Conservation (phyloP, 2,888 invertebrate genomes). For the Cephus runcator region DNA sequence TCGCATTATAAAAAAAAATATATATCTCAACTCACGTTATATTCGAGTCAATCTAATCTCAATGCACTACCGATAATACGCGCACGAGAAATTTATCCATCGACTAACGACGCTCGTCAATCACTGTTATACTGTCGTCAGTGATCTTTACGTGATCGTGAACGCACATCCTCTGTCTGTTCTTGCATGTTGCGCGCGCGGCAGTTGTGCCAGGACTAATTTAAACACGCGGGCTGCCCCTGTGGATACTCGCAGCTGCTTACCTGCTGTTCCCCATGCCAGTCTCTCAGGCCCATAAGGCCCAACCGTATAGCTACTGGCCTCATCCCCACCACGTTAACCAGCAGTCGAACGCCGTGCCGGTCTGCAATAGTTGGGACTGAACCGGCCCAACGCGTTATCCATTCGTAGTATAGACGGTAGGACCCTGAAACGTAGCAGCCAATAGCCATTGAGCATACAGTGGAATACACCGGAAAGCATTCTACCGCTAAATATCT, state of each 20-base stretch:
- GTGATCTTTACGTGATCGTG: slow-evolving; percentile 1
- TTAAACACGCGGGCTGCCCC: slow-evolving; percentile 51
- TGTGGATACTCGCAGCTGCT: slow-evolving; percentile 54
- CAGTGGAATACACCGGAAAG: slow-evolving; percentile 28
- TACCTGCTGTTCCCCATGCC: slow-evolving; percentile 43
- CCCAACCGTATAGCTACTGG: not conserved
- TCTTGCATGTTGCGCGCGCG: slow-evolving; percentile 55
- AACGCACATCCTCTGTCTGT: not conserved
- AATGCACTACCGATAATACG: not conserved
- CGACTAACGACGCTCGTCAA: not conserved
- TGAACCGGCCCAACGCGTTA: slow-evolving; percentile 14
- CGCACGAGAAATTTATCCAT: not conserved
- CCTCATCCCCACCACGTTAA: not conserved
- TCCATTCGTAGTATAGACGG: not conserved
- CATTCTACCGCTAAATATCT: slow-evolving; percentile 2
- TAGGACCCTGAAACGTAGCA: slow-evolving; percentile 8
- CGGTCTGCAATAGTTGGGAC: not conserved
- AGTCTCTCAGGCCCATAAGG: slow-evolving; percentile 9
- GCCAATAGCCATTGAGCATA: slow-evolving; percentile 23
- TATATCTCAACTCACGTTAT: not conserved
- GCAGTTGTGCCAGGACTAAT: slow-evolving; percentile 65
- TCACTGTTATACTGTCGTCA: not conserved
- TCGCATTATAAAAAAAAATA: not conserved
- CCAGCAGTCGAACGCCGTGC: not conserved
- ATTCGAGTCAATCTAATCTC: not conserved